Conservation (phyloP, 2,113 vertebrate genomes). For the Tachysurus fulvidraco region DNA sequence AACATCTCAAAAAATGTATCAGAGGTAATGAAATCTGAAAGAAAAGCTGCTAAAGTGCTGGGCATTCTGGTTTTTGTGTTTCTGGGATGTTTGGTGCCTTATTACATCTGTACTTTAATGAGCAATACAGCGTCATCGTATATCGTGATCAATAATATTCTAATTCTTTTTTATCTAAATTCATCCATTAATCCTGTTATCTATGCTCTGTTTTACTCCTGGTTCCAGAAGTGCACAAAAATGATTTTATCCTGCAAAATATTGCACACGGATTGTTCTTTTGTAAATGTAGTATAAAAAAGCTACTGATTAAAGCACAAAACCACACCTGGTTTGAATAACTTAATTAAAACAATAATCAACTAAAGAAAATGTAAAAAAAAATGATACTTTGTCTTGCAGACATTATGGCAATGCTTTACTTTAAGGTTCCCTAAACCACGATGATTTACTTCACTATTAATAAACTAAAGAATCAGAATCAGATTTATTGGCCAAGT, state of each 20-base stretch:
- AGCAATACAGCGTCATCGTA: neutral
- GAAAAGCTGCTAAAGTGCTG: slow-evolving; percentile 52
- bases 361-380: neutral
- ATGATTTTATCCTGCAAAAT: slow-evolving; percentile 54
- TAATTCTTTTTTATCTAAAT: slow-evolving; percentile 50
- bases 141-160: slow-evolving; percentile 21
- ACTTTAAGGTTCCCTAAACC: neutral
- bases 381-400: neutral
- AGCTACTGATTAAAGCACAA: neutral
- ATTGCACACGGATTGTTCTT: slow-evolving; percentile 27
- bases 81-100: slow-evolving; percentile 52
- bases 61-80: slow-evolving; percentile 56
- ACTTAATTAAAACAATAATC: neutral
- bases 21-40: slow-evolving; percentile 44
- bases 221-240: slow-evolving; percentile 55
- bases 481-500: too few relatives aligned
- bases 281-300: slow-evolving; percentile 26
- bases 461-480: too few relatives aligned
- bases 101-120: slow-evolving; percentile 47
- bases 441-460: neutral
- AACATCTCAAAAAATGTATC: neutral
- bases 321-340: neutral
- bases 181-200: slow-evolving; percentile 59
- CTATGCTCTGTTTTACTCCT: slow-evolving; percentile 59
- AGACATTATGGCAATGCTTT: neutral